These are phyloP conservation scores for Chymomyza procnemis DNA, from an alignment of 2,888 invertebrate genomes.

Conservation along the genomic window DNA sequence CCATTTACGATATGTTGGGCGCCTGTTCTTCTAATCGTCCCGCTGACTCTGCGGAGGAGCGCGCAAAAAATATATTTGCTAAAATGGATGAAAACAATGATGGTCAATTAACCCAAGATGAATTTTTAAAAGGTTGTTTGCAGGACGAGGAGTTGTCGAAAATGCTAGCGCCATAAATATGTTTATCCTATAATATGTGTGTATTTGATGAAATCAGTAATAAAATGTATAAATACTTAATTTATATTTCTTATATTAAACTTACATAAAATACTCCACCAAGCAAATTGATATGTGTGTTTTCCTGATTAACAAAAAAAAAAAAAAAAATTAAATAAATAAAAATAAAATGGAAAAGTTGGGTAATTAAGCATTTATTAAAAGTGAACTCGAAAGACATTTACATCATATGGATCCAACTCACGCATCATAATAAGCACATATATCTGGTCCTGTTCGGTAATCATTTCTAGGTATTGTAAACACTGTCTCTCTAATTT, in stretches of 20 bases:
- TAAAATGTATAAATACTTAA: conserved; percentile 75
- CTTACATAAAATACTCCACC: conserved; percentile 52
- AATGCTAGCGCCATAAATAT: conserved; percentile 93
- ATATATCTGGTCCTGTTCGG: too few species aligned
- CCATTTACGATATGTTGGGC: conserved; percentile 99
- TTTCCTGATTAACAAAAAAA: not conserved
- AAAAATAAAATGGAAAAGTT: too few species aligned
- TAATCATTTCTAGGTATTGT: too few species aligned
- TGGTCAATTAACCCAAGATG: conserved; percentile 97
- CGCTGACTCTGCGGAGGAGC: conserved; percentile 96
- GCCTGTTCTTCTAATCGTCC: conserved; percentile 97
- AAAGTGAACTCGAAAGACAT: too few species aligned
- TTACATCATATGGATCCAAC: too few species aligned
- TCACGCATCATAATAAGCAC: too few species aligned
- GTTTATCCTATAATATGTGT: conserved; percentile 69
- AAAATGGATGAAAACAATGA: conserved; percentile 99
- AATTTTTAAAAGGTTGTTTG: conserved; percentile 98
- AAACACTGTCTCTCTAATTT: too few species aligned
- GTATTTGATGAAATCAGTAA: conserved; percentile 75
- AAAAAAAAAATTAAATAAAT: not conserved
- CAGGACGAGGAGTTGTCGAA: conserved; percentile 97
- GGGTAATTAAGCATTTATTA: too few species aligned
- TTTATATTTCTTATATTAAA: conserved; percentile 75
- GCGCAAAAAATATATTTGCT: conserved; percentile 99
- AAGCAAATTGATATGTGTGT: not conserved